Evolutionary conservation across 2,797 vertebrate species (phyloP), one percentile per base, ranked within the genome.

Genomic region (Tiaroga cobitis): DNA sequence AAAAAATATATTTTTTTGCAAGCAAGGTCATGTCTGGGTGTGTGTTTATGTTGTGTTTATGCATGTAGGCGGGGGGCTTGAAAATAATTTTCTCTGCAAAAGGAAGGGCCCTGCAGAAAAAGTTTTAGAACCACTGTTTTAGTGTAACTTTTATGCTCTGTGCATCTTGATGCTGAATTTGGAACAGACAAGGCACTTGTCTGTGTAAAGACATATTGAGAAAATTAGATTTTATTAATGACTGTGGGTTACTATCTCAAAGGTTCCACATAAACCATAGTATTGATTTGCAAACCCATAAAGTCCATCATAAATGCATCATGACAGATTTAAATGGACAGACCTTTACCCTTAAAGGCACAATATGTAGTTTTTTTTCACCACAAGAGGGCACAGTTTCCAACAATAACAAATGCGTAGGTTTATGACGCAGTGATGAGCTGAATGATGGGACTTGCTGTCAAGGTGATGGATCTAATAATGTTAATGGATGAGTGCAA

Each of bases 201-300:
- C 59, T 80, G 56, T 79, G 39, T 67, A 24, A 51, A 80, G 34
- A n/a, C 5, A 10, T 41, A 16, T 79, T 79, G 34, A 59, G 56
- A 80, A 70, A 85, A 61, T 21, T 0, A 26, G 15, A 18, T 75
- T 76, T 56, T 69, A 80, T 72, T 67, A 72, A n/a, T 8, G 5
- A 41, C 51, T 39, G 26, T 43, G 24, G 39, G 5, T 67, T 74
- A 13, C 46, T 70, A 80, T 51, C 26, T 67, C 26, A 39, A 24
- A 63, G 15, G 56, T 32, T 68, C 26, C 76, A 5, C 18, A 41
- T 59, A 49, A 77, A 70, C 49, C 26, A 7, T 61, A 19, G 24
- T 72, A 87, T 76, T 81, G 85, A 83, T 81, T 34, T 41, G 13
- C n/a, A 80, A 43, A 16, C 21, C 39, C 26, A 29, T 65, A 76